Percentiles rank a stretch among this genome's conserved stretches.
Conservation (phyloP, 2,797 vertebrate genomes). For the Phoebastria nigripes region DNA sequence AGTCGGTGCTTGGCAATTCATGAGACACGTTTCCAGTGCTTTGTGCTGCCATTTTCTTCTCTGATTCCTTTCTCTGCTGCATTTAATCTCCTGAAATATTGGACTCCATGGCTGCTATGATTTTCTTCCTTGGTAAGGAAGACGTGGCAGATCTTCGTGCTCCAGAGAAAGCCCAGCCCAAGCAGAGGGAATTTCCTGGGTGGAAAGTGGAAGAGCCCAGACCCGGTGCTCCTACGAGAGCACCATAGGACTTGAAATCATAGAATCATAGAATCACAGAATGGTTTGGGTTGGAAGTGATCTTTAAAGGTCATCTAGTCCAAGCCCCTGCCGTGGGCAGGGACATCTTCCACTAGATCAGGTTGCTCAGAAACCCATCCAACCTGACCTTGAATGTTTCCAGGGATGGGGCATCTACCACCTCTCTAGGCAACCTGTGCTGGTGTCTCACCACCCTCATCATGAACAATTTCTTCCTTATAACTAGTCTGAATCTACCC, state of each 20-base stretch:
- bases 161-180: neutral
- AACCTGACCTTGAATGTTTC: neutral
- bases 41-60: neutral
- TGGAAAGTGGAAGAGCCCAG: neutral
- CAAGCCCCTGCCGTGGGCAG: neutral
- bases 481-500: neutral
- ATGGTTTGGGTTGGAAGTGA: neutral
- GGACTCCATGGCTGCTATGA: neutral
- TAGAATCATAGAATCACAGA: neutral
- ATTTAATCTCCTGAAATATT: fast-evolving
- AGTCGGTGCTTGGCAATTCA: neutral
- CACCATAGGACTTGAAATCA: neutral
- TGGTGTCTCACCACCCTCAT: neutral
- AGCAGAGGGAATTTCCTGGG: neutral
- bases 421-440: neutral
- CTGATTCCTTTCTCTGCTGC: neutral
- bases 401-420: too few species aligned
- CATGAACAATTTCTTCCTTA: neutral
- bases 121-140: neutral
- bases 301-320: too few species aligned
- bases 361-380: neutral
- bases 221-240: fast-evolving
- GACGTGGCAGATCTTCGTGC: neutral
- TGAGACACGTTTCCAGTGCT: fast-evolving
- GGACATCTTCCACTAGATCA: neutral